phyloP scores from a whole-genome alignment of 2,888 invertebrate species.

The Colostygia pectinataria region DNA sequence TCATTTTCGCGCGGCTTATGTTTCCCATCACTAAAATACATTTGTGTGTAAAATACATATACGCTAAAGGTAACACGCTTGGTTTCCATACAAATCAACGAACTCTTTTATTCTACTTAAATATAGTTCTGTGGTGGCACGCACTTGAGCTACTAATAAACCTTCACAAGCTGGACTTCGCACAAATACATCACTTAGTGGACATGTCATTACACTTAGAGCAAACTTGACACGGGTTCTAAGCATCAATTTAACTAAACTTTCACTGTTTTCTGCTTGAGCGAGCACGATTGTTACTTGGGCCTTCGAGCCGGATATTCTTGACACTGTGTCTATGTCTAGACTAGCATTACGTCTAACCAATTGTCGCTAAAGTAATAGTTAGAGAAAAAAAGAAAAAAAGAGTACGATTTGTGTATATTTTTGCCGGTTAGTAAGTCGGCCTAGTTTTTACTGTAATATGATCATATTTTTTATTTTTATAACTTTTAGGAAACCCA shows the following conservation, averaged over 20 bases:
- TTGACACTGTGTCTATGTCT: conserved; percentile 9
- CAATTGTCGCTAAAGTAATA: background rate
- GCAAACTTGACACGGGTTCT: conserved; percentile 40
- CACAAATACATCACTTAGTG: conserved; percentile 41
- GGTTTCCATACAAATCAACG: too few species aligned
- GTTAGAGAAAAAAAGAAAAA: background rate
- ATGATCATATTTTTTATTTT: too few species aligned
- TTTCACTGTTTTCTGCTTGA: conserved; percentile 60
- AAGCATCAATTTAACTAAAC: conserved; percentile 48
- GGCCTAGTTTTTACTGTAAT: too few species aligned
- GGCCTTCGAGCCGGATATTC: conserved; percentile 20
- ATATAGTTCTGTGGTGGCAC: too few species aligned
- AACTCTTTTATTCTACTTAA: too few species aligned
- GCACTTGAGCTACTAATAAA: background rate
- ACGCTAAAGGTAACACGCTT: too few species aligned
- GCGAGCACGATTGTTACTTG: conserved; percentile 41
- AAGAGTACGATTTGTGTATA: too few species aligned
- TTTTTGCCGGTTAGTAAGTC: too few species aligned
- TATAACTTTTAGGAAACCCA: too few species aligned
- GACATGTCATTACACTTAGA: conserved; percentile 40
- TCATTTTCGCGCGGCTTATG: too few species aligned
- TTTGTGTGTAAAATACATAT: too few species aligned
- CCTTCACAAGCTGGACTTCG: conserved; percentile 12
- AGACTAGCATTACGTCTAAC: conserved; percentile 15
- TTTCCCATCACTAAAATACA: too few species aligned